Base-by-base conservation (phyloP, 2,888 invertebrate species). In the Acanthococcus lagerstroemiae region DNA sequence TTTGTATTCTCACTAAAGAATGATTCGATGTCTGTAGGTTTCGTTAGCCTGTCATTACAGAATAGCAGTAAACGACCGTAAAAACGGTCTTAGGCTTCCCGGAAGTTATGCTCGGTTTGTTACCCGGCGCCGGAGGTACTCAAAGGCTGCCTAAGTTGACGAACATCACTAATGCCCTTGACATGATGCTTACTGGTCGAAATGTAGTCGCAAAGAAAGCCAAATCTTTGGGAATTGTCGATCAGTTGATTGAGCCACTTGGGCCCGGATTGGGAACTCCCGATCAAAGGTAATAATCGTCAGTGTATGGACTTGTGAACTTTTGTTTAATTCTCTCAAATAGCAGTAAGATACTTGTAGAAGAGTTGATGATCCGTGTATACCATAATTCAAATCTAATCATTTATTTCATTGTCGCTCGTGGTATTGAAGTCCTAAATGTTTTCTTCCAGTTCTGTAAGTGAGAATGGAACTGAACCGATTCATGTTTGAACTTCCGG, bases 81-180 rank as follows among this genome's bases (percentile, higher is more conserved):
- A 93, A 78, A 97, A 99, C 61, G 84, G 84, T 52, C 79, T 99
- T 68, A 95, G 88, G 22, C 76, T 93, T 67, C 21, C 99, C 97
- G 0, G 99, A 99, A 81, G 97, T 99, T 1, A 92, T 95, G 93
- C 80, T 99, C 55, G 99, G 99, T 12, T 80, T 99, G 48, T 78
- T 99, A 65, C 99, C 99, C 44, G 99, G 96, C 48, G 93, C 88
- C 70, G 99, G 99, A 65, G 99, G 99, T 55, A 97, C 96, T 60
- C 92, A 95, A 74, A 80, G 99, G 72, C 78, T 96, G 72, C 93
- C 93, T 3, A 83, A 81, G 72, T 79, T 95, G 45, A 82, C 85
- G 60, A 85, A 89, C 0, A 76, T 97, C 46, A 89, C 91, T 12
- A 91, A 87, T 68, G 89, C 95, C 58, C 79, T 99, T 71, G 95